Evolutionary conservation across 2,888 invertebrate genomes (phyloP).

Genomic region (Dynastes maya): DNA sequence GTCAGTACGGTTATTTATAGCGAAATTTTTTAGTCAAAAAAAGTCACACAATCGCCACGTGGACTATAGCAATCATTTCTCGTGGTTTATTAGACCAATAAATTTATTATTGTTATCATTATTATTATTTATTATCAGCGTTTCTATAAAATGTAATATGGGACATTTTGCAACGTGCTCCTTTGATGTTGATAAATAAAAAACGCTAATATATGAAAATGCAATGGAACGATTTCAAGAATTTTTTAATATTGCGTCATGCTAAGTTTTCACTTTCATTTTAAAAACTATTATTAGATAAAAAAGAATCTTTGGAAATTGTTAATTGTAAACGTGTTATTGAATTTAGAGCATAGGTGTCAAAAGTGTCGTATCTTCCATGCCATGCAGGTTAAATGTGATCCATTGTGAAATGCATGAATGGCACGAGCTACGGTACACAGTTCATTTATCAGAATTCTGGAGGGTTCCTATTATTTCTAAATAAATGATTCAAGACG

Average conservation of each 20-base stretch:
- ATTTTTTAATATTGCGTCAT: background rate
- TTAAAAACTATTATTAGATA: background rate
- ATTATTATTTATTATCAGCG: slow-evolving; percentile 31
- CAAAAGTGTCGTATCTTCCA: background rate
- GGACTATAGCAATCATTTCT: background rate
- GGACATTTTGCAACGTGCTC: slow-evolving; percentile 21
- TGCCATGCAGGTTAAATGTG: no score
- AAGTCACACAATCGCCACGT: slow-evolving; percentile 24
- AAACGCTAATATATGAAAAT: background rate
- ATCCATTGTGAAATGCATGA: background rate
- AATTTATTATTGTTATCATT: slow-evolving; percentile 23
- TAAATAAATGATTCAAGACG: slow-evolving; percentile 6
- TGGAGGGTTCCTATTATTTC: background rate
- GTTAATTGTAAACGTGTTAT: background rate
- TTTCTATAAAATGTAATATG: slow-evolving; percentile 23
- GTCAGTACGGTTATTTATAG: slow-evolving; percentile 29
- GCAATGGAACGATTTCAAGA: background rate
- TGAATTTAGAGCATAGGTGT: background rate
- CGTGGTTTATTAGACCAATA: background rate
- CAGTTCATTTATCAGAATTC: background rate
- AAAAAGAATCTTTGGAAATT: background rate
- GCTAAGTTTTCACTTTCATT: no score
- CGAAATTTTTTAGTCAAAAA: slow-evolving; percentile 31
- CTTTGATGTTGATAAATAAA: background rate
- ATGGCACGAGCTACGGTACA: background rate